Evolutionary conservation across 2,797 vertebrate genomes (phyloP).

Genomic region (Karalla daura): DNA sequence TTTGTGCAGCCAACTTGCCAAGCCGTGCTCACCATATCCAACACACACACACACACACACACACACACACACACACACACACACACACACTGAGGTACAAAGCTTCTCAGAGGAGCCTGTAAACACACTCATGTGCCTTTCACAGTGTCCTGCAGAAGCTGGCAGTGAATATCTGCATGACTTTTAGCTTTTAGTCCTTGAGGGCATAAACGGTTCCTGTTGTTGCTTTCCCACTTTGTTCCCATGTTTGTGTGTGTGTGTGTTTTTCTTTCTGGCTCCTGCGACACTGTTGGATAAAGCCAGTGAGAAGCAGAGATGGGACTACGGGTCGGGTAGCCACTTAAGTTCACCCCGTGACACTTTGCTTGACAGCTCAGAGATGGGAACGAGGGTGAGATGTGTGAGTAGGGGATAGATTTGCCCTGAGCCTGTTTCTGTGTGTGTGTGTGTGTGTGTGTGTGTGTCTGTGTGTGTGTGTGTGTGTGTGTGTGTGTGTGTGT

Average conservation of each 20-base stretch:
- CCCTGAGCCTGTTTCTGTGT: background rate
- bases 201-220: slow-evolving; percentile 8
- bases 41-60: slow-evolving; percentile 31
- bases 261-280: slow-evolving; percentile 30
- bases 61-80: slow-evolving; percentile 29
- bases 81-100: no score
- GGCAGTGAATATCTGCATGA: no score
- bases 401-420: slow-evolving; percentile 35
- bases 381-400: slow-evolving; percentile 43
- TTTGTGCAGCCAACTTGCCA: slow-evolving; percentile 46
- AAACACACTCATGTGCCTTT: slow-evolving; percentile 30
- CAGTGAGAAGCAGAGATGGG: slow-evolving; percentile 42
- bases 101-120: slow-evolving; percentile 12
- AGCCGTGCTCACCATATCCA: background rate
- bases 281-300: slow-evolving; percentile 58
- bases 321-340: slow-evolving; percentile 39
- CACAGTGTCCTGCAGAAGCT: slow-evolving; percentile 16
- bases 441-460: slow-evolving; percentile 4
- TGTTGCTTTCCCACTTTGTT: background rate
- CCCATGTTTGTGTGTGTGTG: slow-evolving; percentile 13
- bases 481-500: slow-evolving; percentile 10
- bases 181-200: slow-evolving; percentile 1
- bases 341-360: slow-evolving; percentile 45
- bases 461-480: slow-evolving; percentile 11
- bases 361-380: slow-evolving; percentile 58